A percentile compares a stretch with the other conserved stretches of the same genome.
phyloP scores from a whole-genome alignment of 2,888 invertebrate genomes.

The Shargacucullia verbasci region DNA sequence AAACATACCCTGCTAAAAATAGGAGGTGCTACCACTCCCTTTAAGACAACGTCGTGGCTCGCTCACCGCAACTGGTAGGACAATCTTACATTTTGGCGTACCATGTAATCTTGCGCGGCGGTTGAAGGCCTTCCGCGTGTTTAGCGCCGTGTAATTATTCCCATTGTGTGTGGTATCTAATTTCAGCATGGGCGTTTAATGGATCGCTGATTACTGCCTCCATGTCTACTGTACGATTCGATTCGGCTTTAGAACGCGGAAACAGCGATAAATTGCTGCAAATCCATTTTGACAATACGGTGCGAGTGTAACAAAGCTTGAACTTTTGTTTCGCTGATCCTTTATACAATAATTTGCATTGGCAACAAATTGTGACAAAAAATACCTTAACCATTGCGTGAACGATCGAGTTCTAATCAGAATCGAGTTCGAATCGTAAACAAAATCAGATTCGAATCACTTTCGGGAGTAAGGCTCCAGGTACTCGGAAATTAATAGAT shows the following conservation, averaged over 20 bases:
- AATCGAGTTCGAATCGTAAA: too few species aligned
- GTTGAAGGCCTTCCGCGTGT: slow-evolving; percentile 66
- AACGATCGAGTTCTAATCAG: too few species aligned
- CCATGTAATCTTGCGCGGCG: slow-evolving; percentile 59
- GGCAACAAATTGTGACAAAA: slow-evolving; percentile 34
- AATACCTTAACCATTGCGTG: slow-evolving; percentile 12
- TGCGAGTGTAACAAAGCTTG: slow-evolving; percentile 69
- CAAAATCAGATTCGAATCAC: too few species aligned
- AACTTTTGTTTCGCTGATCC: slow-evolving; percentile 64
- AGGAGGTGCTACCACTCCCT: slow-evolving; percentile 1
- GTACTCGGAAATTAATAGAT: slow-evolving; percentile 2
- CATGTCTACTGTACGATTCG: slow-evolving; percentile 64
- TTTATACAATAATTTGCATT: slow-evolving; percentile 58
- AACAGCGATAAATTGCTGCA: slow-evolving; percentile 63
- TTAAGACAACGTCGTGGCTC: background rate
- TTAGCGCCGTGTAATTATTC: slow-evolving; percentile 66
- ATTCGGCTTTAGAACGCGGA: slow-evolving; percentile 72
- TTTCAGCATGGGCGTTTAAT: slow-evolving; percentile 80
- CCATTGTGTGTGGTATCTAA: slow-evolving; percentile 72
- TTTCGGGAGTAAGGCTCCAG: too few species aligned
- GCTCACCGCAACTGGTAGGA: slow-evolving; percentile 51
- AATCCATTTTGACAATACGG: slow-evolving; percentile 68
- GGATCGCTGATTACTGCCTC: slow-evolving; percentile 68
- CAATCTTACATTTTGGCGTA: slow-evolving; percentile 57
- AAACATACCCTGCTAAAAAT: slow-evolving; percentile 18